These are phyloP conservation scores for Temnothorax curvispinosus DNA, from an alignment of 1,140 invertebrate species.

Conservation along the genomic window DNA sequence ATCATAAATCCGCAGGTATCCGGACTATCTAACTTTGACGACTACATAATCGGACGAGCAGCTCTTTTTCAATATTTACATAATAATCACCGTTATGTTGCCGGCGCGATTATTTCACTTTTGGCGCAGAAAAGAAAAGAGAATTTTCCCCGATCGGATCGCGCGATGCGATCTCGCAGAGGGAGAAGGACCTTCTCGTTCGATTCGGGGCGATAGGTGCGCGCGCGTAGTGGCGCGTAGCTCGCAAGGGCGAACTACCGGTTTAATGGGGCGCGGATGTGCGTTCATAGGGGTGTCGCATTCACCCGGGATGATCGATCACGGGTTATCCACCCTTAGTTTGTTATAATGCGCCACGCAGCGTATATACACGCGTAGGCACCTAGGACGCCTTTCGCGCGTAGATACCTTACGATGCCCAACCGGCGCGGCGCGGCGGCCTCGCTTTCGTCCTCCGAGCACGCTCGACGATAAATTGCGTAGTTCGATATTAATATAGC, in stretches of 20 bases:
- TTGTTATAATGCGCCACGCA: constrained; percentile 79
- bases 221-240: constrained; percentile 70
- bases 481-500: constrained; percentile 23
- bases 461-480: constrained; percentile 63
- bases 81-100: neutral
- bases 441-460: constrained; percentile 30
- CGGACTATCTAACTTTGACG: neutral
- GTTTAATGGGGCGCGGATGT: constrained; percentile 84
- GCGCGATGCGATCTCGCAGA: constrained; percentile 51
- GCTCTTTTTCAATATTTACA: neutral
- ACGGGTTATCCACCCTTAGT: constrained; percentile 83
- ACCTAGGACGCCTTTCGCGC: constrained; percentile 5
- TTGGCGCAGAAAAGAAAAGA: constrained; percentile 16
- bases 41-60: neutral
- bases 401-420: constrained; percentile 1
- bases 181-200: constrained; percentile 18
- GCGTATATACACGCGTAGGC: constrained; percentile 70
- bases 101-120: constrained; percentile 54
- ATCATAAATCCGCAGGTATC: neutral
- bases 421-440: neutral
- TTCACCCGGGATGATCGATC: constrained; percentile 84
- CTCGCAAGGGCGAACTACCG: constrained; percentile 76
- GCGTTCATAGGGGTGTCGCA: constrained; percentile 82
- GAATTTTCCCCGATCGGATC: constrained; percentile 18
- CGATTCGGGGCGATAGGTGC: constrained; percentile 71